Evolutionary conservation across 2,888 invertebrate species (phyloP), one percentile per base, ranked within the genome.

Genomic region (Pseudolycoriella hygida): DNA sequence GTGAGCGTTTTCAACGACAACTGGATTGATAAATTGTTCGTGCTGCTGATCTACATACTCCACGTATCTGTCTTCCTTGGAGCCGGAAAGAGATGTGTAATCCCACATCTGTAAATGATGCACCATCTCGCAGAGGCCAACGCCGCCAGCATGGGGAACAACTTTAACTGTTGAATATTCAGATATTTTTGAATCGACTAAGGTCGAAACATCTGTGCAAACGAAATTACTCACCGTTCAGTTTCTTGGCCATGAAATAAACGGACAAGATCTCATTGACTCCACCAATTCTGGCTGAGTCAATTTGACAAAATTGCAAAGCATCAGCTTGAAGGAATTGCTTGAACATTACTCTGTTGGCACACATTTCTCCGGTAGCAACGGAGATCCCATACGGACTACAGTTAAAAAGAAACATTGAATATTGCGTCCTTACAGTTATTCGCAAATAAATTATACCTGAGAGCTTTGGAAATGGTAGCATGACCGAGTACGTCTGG

Each of bases 71-170:
- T 74, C 77, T 43, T 82, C 72, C 59, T 72, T 76, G 6, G 77
- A 75, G 8, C 74, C 79, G 10, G 84, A 80, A 17, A 89, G 61
- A 44, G 76, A 72, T 3, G 83, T 72, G 64, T 73, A 90, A 64
- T 92, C 89, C 81, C 88, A 90, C 67, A 80, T 77, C 63, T 89
- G 85, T 40, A 92, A 68, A 65, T 93, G 92, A 55, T 90, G 90
- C 2, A 92, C 88, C 79, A 90, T 83, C 68, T 92, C 92, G 57
- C 92, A 92, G 3, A 93, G 71, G 2, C 90, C 92, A 10, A 92
- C 82, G 6, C 92, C 93, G n/a, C 92, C 93, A 48, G 89, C 90
- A 67, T 93, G 92, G 0, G 93, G 92, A 59, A 89, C 90, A 2
- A 93, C 87, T 56, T 87, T 87, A 14, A 90, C 89, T 89, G 61